Percentiles rank a stretch among this genome's conserved stretches.
Conservation (phyloP, 1,140 invertebrate genomes). For the Hirudo medicinalis region DNA sequence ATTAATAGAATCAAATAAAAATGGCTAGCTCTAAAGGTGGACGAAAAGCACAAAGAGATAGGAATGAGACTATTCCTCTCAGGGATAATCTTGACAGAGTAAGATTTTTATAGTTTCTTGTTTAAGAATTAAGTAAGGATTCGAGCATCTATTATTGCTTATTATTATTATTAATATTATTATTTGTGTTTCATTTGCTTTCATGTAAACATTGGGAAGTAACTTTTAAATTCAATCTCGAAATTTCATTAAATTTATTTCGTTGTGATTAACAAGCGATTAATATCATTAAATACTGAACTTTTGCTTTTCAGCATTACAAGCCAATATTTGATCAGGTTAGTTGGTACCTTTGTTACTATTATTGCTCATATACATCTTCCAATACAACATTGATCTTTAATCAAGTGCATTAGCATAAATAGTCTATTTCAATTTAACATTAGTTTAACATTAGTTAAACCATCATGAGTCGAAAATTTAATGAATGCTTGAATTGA, state of each 20-base stretch:
- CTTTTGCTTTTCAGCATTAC: background rate
- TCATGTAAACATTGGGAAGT: background rate
- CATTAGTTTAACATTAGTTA: background rate
- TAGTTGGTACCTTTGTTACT: background rate
- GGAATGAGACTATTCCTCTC: background rate
- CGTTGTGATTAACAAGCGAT: background rate
- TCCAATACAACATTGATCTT: background rate
- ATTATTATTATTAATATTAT: too few species aligned
- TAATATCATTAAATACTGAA: background rate
- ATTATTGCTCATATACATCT: background rate
- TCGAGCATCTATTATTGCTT: background rate
- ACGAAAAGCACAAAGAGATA: background rate
- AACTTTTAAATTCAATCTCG: background rate
- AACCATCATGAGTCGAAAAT: background rate
- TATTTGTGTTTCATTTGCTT: background rate
- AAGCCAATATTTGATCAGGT: slow-evolving; percentile 4
- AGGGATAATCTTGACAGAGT: background rate
- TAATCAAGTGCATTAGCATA: background rate
- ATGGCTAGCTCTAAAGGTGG: background rate
- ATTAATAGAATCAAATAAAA: too few species aligned
- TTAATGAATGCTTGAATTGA: slow-evolving; percentile 1
- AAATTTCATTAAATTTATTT: background rate
- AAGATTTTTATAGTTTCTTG: background rate
- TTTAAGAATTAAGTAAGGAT: background rate
- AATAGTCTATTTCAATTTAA: background rate